Conservation (phyloP, 1,140 invertebrate genomes). For the Triops cancriformis region DNA sequence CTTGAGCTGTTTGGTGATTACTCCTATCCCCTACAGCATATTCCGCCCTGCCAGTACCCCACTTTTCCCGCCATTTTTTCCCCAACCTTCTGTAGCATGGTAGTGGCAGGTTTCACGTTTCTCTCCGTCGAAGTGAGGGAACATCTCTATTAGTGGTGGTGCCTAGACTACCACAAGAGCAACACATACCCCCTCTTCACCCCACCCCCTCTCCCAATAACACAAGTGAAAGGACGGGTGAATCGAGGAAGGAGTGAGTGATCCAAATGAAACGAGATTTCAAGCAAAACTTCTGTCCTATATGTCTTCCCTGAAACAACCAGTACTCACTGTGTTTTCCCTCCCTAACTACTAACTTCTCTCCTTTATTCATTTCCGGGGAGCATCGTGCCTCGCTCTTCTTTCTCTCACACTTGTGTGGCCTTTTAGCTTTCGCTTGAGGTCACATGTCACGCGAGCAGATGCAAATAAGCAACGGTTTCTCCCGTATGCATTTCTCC, state of each 20-base stretch:
- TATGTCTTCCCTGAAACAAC: neutral
- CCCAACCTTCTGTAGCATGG: neutral
- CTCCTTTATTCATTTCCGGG: neutral
- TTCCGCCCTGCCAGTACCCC: neutral
- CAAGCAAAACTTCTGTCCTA: neutral
- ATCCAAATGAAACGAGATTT: conserved; percentile 7
- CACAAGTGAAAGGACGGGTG: too few species aligned
- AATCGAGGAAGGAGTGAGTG: neutral
- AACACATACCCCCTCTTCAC: too few species aligned
- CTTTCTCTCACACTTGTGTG: neutral
- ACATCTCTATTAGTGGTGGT: neutral
- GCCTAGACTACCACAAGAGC: conserved; percentile 6
- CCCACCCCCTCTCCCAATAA: too few species aligned
- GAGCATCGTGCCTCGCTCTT: too few species aligned
- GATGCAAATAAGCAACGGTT: conserved; percentile 7
- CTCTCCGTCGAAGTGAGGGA: neutral
- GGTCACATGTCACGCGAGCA: neutral
- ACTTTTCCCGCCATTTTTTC: neutral
- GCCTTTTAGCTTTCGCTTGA: neutral
- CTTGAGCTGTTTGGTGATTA: neutral
- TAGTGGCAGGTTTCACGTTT: neutral
- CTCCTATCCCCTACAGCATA: neutral
- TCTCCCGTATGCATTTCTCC: neutral
- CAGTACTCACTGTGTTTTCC: neutral
- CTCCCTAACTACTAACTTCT: neutral